phyloP scores from a whole-genome alignment of 2,888 invertebrate genomes.

The Sericinus montela region DNA sequence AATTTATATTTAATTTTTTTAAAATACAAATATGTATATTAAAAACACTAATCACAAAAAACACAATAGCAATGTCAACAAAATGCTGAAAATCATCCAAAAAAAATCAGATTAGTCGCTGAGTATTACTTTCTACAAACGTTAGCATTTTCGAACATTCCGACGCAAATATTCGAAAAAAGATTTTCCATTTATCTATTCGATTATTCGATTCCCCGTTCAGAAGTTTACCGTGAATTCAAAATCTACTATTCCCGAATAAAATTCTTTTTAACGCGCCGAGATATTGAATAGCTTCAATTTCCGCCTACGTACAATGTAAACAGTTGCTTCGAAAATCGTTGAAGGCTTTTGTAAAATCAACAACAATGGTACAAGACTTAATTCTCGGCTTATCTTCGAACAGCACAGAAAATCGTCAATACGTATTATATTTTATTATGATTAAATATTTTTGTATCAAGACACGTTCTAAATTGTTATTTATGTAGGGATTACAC shows the following conservation, averaged over 20 bases:
- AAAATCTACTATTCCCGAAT: slow-evolving; percentile 18
- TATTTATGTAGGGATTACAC: too few species aligned
- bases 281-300: slow-evolving; percentile 37
- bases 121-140: neutral
- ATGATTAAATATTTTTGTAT: too few species aligned
- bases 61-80: too few species aligned
- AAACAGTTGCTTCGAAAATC: slow-evolving; percentile 25
- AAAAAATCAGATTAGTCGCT: neutral
- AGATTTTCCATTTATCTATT: slow-evolving; percentile 14
- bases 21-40: too few species aligned
- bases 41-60: too few species aligned
- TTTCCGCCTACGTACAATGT: slow-evolving; percentile 28
- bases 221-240: slow-evolving; percentile 16
- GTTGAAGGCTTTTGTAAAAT: slow-evolving; percentile 18
- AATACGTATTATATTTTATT: too few species aligned
- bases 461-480: too few species aligned
- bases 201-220: slow-evolving; percentile 8
- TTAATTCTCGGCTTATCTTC: slow-evolving; percentile 13
- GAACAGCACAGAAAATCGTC: neutral
- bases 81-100: too few species aligned
- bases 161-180: slow-evolving; percentile 8
- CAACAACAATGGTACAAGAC: slow-evolving; percentile 19
- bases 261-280: slow-evolving; percentile 32
- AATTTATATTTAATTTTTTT: too few species aligned
- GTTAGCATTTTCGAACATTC: slow-evolving; percentile 6